A percentile compares a stretch with the other conserved stretches of the same genome.
Evolutionary conservation across 2,113 vertebrate species (phyloP).

Genomic region (Jacana jacana): DNA sequence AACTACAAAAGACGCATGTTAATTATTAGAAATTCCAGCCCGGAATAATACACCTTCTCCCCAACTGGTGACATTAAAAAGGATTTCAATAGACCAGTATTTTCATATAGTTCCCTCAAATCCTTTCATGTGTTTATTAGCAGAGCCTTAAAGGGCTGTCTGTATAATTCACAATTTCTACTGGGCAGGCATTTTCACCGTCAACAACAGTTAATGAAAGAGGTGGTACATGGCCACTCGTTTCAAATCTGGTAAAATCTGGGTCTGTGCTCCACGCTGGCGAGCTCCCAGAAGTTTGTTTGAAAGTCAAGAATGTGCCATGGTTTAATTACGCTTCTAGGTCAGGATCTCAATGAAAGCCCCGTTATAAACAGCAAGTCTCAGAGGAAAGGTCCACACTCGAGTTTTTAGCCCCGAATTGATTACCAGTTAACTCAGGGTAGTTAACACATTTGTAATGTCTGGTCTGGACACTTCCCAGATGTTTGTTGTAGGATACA

Average conservation of each 20-base stretch:
- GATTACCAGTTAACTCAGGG: conserved; percentile 12
- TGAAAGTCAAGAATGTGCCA: conserved; percentile 57
- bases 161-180: conserved; percentile 3
- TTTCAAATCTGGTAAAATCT: conserved; percentile 25
- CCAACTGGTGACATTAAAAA: not conserved
- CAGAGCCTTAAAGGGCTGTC: not conserved
- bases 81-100: not conserved
- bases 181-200: not conserved
- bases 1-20: not conserved
- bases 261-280: conserved; percentile 27
- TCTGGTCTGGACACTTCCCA: conserved; percentile 45
- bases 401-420: not conserved
- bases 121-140: conserved; percentile 45
- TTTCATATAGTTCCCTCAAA: not conserved
- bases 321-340: conserved; percentile 25
- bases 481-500: conserved; percentile 52
- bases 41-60: not conserved
- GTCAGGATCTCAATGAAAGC: conserved; percentile 49
- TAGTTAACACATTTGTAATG: conserved; percentile 54
- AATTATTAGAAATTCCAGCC: not conserved
- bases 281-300: conserved; percentile 47
- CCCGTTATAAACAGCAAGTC: conserved; percentile 40
- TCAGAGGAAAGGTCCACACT: conserved; percentile 37
- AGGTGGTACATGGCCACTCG: not conserved
- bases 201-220: conserved; percentile 50